Conservation (phyloP, 2,888 invertebrate genomes). For the Leptinotarsa rubiginosa region DNA sequence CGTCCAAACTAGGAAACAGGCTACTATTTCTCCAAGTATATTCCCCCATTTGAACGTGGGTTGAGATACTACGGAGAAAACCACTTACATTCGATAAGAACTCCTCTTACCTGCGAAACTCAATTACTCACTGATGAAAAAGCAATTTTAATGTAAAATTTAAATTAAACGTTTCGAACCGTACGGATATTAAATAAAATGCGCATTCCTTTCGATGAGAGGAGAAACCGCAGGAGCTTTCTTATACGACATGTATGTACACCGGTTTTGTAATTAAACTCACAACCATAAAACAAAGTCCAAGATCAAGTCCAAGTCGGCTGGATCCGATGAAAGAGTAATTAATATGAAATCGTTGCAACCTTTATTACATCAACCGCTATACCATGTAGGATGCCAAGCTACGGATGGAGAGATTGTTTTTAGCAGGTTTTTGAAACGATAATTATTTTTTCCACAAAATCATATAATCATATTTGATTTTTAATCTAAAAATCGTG, state of each 20-base stretch:
- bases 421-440: too few species aligned
- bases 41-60: neutral
- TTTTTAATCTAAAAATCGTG: too few species aligned
- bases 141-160: constrained; percentile 9
- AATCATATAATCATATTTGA: too few species aligned
- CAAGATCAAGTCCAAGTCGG: constrained; percentile 47
- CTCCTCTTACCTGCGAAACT: neutral
- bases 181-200: neutral
- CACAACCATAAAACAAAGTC: constrained; percentile 41
- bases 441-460: too few species aligned
- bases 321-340: constrained; percentile 29
- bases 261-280: constrained; percentile 38
- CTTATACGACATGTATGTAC: neutral
- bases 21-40: too few species aligned
- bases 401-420: constrained; percentile 13
- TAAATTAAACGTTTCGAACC: neutral
- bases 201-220: constrained; percentile 2
- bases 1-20: too few species aligned
- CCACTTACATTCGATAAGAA: neutral
- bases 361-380: constrained; percentile 42
- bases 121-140: neutral
- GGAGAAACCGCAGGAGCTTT: constrained; percentile 9
- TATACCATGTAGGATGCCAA: constrained; percentile 19
- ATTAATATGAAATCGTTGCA: constrained; percentile 37
- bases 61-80: neutral